phyloP scores from a whole-genome alignment of 1,140 invertebrate genomes.

The Physella acuta region DNA sequence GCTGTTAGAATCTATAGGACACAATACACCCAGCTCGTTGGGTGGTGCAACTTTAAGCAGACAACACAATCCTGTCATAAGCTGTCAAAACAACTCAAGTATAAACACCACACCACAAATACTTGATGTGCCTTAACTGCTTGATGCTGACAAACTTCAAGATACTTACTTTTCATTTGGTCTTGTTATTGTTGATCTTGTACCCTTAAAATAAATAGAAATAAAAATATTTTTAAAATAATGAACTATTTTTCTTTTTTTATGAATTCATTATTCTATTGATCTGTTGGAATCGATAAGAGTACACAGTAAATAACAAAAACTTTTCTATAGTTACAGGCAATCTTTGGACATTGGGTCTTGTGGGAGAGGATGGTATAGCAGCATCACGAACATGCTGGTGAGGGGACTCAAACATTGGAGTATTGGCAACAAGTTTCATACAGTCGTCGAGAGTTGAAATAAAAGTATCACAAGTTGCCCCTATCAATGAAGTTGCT shows the following conservation, averaged over 20 bases:
- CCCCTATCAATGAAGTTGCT: slow-evolving; percentile 72
- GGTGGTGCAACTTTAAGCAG: too few relatives aligned
- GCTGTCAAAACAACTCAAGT: too few relatives aligned
- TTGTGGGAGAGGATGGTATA: slow-evolving; percentile 37
- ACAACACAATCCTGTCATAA: too few relatives aligned
- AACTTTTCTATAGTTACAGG: slow-evolving; percentile 3
- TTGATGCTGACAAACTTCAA: too few relatives aligned
- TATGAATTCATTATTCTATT: too few relatives aligned
- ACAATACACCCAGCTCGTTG: too few relatives aligned
- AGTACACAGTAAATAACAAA: not conserved
- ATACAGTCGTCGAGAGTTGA: slow-evolving; percentile 79
- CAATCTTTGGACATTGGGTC: slow-evolving; percentile 21
- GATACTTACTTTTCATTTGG: slow-evolving; percentile 23
- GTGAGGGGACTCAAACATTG: slow-evolving; percentile 58
- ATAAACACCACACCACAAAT: too few relatives aligned
- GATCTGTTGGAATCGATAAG: not conserved
- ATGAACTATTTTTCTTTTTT: too few relatives aligned
- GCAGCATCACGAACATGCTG: slow-evolving; percentile 43
- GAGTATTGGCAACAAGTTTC: slow-evolving; percentile 66
- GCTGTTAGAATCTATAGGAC: too few relatives aligned
- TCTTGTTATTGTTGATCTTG: slow-evolving; percentile 21
- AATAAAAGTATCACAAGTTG: slow-evolving; percentile 83
- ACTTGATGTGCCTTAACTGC: too few relatives aligned
- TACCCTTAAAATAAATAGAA: slow-evolving; percentile 20
- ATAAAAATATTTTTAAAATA: too few relatives aligned